Percentiles rank a stretch among this genome's conserved stretches.
These are phyloP conservation scores for Nezara viridula DNA, from an alignment of 2,888 invertebrate genomes.

Conservation along the genomic window DNA sequence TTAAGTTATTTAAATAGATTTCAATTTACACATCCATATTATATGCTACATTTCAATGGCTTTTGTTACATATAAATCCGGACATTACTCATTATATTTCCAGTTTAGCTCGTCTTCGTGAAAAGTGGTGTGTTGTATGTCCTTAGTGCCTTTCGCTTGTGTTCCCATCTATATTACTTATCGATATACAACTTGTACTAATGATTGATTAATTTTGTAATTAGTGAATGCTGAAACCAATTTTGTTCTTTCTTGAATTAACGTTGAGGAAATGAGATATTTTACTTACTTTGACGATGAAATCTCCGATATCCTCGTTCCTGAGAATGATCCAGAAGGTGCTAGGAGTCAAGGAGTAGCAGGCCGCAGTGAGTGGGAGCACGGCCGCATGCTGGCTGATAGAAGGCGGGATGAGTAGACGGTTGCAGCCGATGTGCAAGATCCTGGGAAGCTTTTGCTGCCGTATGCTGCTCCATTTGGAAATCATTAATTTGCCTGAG, in stretches of 20 bases:
- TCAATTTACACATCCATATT: too few species aligned
- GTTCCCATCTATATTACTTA: too few species aligned
- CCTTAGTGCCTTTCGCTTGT: too few species aligned
- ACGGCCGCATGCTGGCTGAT: slow-evolving; percentile 46
- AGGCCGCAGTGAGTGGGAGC: slow-evolving; percentile 50
- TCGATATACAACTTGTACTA: too few species aligned
- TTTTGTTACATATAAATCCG: too few species aligned
- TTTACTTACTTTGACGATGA: slow-evolving; percentile 66
- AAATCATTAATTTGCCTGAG: slow-evolving; percentile 66
- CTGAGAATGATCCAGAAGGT: slow-evolving; percentile 68
- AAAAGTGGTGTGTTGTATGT: too few species aligned
- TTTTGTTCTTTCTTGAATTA: not conserved
- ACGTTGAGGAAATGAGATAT: not conserved
- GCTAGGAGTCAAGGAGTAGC: slow-evolving; percentile 42
- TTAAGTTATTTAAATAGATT: too few species aligned
- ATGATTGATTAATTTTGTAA: too few species aligned
- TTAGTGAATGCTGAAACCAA: too few species aligned
- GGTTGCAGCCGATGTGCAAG: slow-evolving; percentile 67
- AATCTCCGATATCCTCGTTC: slow-evolving; percentile 67
- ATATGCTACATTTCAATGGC: too few species aligned
- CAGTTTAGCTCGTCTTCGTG: too few species aligned
- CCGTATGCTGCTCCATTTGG: slow-evolving; percentile 66
- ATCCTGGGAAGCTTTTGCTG: slow-evolving; percentile 67
- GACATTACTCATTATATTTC: too few species aligned
- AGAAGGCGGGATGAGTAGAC: slow-evolving; percentile 62